Evolutionary conservation across 2,113 vertebrate genomes (phyloP).

Genomic region (Fulica atra): DNA sequence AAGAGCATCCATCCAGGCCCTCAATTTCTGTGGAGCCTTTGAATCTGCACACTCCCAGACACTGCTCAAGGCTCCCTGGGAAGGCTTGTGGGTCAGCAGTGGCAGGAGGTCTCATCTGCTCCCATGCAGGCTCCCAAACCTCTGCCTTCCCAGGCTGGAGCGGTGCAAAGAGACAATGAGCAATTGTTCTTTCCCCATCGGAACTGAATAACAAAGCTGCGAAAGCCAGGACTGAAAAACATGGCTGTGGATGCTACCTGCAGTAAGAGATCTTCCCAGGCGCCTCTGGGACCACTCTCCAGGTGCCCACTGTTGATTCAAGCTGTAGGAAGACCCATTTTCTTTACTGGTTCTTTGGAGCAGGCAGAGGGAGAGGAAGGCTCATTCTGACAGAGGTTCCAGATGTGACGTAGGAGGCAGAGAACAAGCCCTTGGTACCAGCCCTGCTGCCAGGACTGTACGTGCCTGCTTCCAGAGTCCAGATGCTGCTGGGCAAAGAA

Average conservation of each 20-base stretch:
- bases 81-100: background rate
- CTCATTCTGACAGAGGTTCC: background rate
- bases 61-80: background rate
- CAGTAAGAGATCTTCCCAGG: background rate
- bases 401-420: background rate
- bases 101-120: background rate
- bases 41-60: background rate
- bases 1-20: background rate
- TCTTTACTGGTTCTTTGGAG: background rate
- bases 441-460: background rate
- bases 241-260: background rate
- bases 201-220: background rate
- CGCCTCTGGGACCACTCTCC: background rate
- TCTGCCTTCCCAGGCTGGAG: background rate
- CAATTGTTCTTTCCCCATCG: background rate
- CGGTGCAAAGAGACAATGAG: background rate
- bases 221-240: background rate
- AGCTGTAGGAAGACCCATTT: background rate
- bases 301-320: background rate
- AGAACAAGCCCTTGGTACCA: background rate
- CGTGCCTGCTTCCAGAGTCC: slow-evolving; percentile 15
- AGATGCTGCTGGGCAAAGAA: slow-evolving; percentile 52
- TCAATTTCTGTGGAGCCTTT: background rate
- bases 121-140: background rate
- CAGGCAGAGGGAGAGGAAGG: background rate